A percentile compares a stretch with the other conserved stretches of the same genome.
Evolutionary conservation across 1,140 invertebrate genomes (phyloP).

Genomic region (Cotesia typhae): DNA sequence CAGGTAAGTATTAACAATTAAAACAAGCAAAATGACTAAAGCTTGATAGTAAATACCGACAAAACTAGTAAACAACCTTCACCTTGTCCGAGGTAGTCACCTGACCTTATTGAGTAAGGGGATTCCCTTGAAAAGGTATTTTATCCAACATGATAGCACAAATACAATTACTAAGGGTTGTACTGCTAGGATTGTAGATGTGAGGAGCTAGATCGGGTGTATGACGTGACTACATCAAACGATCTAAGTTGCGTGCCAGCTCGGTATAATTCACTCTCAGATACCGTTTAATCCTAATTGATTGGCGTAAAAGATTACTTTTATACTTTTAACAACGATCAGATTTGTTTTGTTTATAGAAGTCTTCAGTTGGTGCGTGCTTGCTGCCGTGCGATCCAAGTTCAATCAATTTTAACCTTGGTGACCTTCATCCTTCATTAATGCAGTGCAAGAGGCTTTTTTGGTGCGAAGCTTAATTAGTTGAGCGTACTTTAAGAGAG

Average conservation of each 20-base stretch:
- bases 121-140: conserved; percentile 8
- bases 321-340: no score
- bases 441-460: background rate
- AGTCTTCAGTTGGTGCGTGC: no score
- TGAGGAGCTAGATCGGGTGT: no score
- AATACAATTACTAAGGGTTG: background rate
- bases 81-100: conserved; percentile 2
- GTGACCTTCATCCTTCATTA: conserved; percentile 29
- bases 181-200: background rate
- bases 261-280: background rate
- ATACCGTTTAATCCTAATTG: background rate
- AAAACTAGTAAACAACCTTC: conserved; percentile 14
- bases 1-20: no score
- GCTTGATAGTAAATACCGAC: background rate
- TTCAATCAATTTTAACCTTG: conserved; percentile 25
- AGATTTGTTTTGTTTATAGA: no score
- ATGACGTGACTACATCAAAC: no score
- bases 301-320: background rate
- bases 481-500: no score
- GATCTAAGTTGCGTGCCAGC: no score
- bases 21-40: background rate
- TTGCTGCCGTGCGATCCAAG: background rate
- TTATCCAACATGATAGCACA: background rate
- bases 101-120: conserved; percentile 10
- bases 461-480: no score